Evolutionary conservation across 1,140 invertebrate species (phyloP).

Genomic region (Atta colombica): DNA sequence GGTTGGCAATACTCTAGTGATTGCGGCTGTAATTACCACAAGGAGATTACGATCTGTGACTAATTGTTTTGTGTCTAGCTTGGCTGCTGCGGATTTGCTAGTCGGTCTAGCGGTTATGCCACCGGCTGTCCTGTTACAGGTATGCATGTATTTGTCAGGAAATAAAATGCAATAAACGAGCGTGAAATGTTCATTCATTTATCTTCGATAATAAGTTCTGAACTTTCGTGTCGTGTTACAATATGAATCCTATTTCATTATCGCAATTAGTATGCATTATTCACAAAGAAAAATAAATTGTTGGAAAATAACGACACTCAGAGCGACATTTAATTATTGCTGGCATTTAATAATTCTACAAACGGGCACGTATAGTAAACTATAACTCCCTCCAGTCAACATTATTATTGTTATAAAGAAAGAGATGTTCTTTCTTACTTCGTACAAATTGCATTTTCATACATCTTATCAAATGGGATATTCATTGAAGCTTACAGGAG

Average conservation of each 20-base stretch:
- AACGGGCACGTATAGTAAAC: background rate
- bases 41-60: slow-evolving; percentile 96
- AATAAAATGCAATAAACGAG: slow-evolving; percentile 15
- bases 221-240: background rate
- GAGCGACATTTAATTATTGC: slow-evolving; percentile 8
- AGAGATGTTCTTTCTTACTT: background rate
- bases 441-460: slow-evolving; percentile 53
- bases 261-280: background rate
- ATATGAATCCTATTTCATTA: slow-evolving; percentile 22
- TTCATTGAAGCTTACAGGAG: slow-evolving; percentile 84
- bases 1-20: slow-evolving; percentile 96
- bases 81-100: slow-evolving; percentile 96
- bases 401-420: slow-evolving; percentile 46
- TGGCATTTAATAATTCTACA: slow-evolving; percentile 17
- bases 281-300: background rate
- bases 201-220: background rate
- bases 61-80: slow-evolving; percentile 97
- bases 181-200: background rate
- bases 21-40: slow-evolving; percentile 96
- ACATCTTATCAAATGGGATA: slow-evolving; percentile 51
- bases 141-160: slow-evolving; percentile 41
- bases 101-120: slow-evolving; percentile 98
- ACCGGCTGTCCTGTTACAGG: slow-evolving; percentile 91
- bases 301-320: background rate
- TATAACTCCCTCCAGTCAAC: background rate